A percentile compares a stretch with the other conserved stretches of the same genome.
Evolutionary conservation across 2,113 vertebrate genomes (phyloP).

Genomic region (Thermophis baileyi): DNA sequence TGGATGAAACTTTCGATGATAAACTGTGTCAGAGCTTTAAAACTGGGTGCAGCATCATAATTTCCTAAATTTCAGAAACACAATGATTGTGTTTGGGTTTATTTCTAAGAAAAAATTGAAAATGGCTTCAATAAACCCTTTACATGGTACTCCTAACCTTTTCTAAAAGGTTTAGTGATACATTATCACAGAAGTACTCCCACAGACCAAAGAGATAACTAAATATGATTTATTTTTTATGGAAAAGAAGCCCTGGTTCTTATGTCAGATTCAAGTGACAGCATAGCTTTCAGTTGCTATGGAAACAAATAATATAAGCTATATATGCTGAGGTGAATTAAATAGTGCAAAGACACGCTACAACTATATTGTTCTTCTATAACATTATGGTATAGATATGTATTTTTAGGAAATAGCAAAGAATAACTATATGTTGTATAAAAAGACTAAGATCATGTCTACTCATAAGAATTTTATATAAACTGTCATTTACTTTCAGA

Average conservation of each 20-base stretch:
- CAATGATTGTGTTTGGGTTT: too few relatives aligned
- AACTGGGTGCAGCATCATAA: neutral
- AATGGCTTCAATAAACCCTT: neutral
- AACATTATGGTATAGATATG: neutral
- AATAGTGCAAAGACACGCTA: neutral
- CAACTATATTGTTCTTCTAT: neutral
- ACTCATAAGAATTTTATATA: neutral
- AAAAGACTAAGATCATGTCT: neutral
- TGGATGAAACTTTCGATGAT: neutral
- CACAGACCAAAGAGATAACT: neutral
- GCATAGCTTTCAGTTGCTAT: neutral
- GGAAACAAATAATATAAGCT: neutral
- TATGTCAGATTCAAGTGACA: neutral
- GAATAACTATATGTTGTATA: neutral
- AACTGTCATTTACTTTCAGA: neutral
- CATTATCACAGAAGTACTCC: neutral
- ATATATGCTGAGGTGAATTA: neutral
- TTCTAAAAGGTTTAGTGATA: neutral
- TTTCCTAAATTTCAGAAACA: neutral
- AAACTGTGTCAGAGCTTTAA: neutral
- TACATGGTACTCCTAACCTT: neutral
- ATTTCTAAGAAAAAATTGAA: neutral
- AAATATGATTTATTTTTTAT: neutral
- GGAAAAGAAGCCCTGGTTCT: neutral
- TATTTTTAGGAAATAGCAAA: neutral